These are phyloP conservation scores for Hydrolagus affinis DNA, from an alignment of 2,113 vertebrate genomes.

Conservation along the genomic window DNA sequence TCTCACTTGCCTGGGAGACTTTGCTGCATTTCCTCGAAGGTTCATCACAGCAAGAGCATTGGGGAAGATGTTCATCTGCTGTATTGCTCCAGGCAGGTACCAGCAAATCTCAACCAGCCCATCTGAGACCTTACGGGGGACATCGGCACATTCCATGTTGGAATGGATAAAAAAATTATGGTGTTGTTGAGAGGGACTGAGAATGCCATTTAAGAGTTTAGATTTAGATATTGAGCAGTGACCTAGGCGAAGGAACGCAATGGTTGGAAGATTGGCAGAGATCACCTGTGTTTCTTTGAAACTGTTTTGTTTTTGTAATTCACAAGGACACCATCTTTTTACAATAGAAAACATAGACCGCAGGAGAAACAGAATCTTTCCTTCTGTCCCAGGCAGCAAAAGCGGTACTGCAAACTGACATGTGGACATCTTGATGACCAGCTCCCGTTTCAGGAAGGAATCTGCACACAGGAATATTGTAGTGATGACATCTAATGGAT, in stretches of 20 bases:
- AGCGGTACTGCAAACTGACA: conserved; percentile 22
- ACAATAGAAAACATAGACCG: neutral
- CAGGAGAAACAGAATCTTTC: neutral
- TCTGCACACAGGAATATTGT: neutral
- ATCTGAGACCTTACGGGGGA: conserved; percentile 1
- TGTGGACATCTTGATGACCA: neutral
- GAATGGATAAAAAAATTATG: conserved; percentile 26
- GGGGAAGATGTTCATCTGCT: neutral
- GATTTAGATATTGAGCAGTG: conserved; percentile 29
- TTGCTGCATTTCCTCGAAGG: neutral
- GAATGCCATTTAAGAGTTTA: conserved; percentile 21
- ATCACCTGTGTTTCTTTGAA: neutral
- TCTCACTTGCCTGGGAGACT: neutral
- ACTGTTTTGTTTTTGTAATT: no score
- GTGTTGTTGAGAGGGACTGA: neutral
- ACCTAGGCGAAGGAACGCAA: conserved; percentile 31
- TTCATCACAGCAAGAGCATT: conserved; percentile 24
- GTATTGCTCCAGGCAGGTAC: conserved; percentile 18
- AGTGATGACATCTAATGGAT: conserved; percentile 10
- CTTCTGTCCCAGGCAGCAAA: neutral
- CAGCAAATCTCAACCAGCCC: conserved; percentile 24
- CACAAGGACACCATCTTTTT: neutral
- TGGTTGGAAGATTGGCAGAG: neutral
- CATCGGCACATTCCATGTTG: conserved; percentile 20
- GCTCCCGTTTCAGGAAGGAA: conserved; percentile 1